Evolutionary conservation across 1,140 invertebrate genomes (phyloP).

Genomic region (Phortica variegata): DNA sequence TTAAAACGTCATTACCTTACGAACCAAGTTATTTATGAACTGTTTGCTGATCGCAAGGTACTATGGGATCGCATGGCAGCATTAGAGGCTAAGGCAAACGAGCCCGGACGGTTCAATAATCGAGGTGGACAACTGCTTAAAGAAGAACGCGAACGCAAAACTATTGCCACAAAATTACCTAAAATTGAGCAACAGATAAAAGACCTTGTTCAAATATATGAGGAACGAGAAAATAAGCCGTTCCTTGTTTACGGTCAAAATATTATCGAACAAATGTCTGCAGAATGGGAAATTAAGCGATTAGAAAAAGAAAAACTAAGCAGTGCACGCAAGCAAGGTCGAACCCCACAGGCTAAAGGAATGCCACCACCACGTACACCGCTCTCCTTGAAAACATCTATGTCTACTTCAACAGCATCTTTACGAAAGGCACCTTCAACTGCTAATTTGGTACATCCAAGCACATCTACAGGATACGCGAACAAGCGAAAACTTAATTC

Average conservation of each 20-base stretch:
- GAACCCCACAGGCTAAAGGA: constrained; percentile 11
- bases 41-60: constrained; percentile 65
- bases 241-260: constrained; percentile 65
- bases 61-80: constrained; percentile 70
- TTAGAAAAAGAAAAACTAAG: constrained; percentile 39
- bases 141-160: constrained; percentile 81
- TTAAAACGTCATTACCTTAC: constrained; percentile 68
- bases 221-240: constrained; percentile 56
- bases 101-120: constrained; percentile 80
- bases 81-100: constrained; percentile 69
- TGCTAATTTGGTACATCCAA: constrained; percentile 12
- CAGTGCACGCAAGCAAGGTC: constrained; percentile 42
- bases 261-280: constrained; percentile 61
- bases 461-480: neutral
- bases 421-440: constrained; percentile 42
- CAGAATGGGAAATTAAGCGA: constrained; percentile 62
- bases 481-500: constrained; percentile 10
- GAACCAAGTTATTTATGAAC: constrained; percentile 67
- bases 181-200: constrained; percentile 68
- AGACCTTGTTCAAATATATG: constrained; percentile 60
- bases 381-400: constrained; percentile 25
- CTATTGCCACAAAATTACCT: constrained; percentile 66
- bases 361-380: constrained; percentile 39
- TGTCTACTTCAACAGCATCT: constrained; percentile 37
- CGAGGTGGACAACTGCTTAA: constrained; percentile 77